Base-by-base conservation (phyloP, 53 echinoderm and acorn worm genomes). In the Henricia sp. region DNA sequence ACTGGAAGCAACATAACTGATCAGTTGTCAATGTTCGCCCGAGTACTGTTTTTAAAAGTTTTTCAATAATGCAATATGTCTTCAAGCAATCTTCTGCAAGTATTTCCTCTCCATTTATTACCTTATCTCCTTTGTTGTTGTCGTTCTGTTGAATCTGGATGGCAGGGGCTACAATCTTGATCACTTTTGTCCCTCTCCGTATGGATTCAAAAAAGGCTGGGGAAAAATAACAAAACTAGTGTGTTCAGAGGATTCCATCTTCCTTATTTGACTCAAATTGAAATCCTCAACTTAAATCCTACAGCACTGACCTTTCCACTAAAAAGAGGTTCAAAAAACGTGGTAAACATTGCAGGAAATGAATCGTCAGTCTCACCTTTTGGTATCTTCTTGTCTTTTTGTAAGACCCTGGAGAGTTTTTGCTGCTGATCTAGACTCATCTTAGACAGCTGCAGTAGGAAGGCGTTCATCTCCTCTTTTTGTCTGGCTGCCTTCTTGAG, bases 301-400 rank as follows among this genome's bases (percentile, higher is more conserved):
- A n/a, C n/a, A n/a, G n/a, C n/a, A n/a, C n/a, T n/a, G n/a, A n/a
- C n/a, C n/a, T n/a, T n/a, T n/a, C n/a, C n/a, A n/a, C n/a, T n/a
- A n/a, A n/a, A n/a, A n/a, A n/a, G n/a, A n/a, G n/a, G n/a, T n/a
- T n/a, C n/a, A n/a, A n/a, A n/a, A n/a, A n/a, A n/a, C n/a, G n/a
- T n/a, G n/a, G n/a, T n/a, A n/a, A n/a, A n/a, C n/a, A n/a, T n/a
- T n/a, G n/a, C n/a, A n/a, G n/a, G n/a, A n/a, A n/a, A n/a, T n/a
- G n/a, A n/a, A n/a, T n/a, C 3, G 34, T 3, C 3, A 19, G 19
- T 20, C 88, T 92, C 83, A 97, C 97, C 74, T 58, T 94, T 82
- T 21, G 94, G 94, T 14, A 97, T 94, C 46, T 88, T 82, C 74
- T 90, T 90, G 89, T 97, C 97, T 46, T 74, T 88, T 43, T 94